Evolutionary conservation across 2,113 vertebrate species (phyloP).

Genomic region (Ochotona princeps): DNA sequence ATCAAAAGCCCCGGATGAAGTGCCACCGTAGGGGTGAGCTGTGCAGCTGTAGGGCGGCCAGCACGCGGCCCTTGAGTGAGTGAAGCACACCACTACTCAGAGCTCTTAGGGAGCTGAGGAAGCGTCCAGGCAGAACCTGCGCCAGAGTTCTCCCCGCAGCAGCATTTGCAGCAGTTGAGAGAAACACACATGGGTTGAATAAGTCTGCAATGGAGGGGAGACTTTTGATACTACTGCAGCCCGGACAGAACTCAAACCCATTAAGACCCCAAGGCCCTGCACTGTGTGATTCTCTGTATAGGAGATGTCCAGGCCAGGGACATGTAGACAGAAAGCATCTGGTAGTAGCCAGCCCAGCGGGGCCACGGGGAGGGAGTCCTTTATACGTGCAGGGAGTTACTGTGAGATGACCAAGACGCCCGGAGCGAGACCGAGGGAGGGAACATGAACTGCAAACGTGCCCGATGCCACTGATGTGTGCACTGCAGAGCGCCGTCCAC

Average conservation of each 20-base stretch:
- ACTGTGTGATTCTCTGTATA: fast-evolving
- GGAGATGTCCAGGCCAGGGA: neutral
- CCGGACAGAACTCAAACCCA: neutral
- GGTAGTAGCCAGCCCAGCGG: no score
- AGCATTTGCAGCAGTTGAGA: neutral
- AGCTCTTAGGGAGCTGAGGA: neutral
- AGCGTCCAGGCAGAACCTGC: neutral
- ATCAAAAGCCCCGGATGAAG: no score
- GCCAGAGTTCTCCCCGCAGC: neutral
- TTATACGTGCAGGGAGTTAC: neutral
- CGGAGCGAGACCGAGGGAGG: neutral
- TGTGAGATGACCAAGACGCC: neutral
- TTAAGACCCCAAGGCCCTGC: neutral
- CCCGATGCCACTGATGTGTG: neutral
- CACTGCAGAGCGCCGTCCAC: neutral
- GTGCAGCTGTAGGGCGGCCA: neutral
- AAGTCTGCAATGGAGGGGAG: neutral
- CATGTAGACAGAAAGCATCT: neutral
- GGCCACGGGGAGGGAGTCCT: neutral
- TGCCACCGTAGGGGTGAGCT: no score
- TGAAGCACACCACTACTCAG: neutral
- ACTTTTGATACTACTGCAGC: neutral
- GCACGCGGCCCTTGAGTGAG: neutral
- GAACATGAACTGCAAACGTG: no score
- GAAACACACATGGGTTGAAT: neutral